These are phyloP conservation scores for Cotesia vestalis DNA, from an alignment of 1,140 invertebrate genomes.

Conservation along the genomic window DNA sequence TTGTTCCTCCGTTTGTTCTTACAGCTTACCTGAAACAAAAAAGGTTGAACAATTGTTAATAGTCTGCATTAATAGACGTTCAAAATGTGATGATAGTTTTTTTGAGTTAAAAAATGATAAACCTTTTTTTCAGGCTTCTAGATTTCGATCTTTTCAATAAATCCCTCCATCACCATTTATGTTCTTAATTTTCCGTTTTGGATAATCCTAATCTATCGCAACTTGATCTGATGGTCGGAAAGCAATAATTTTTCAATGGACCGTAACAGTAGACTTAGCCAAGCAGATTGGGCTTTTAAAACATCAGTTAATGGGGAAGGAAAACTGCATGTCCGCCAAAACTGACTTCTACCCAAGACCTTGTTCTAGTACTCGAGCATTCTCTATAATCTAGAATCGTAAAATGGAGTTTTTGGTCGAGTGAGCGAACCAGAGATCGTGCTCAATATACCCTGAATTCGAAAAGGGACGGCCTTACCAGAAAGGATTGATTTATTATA, in stretches of 20 bases:
- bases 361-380: constrained; percentile 35
- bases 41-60: too few species aligned
- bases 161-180: too few species aligned
- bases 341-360: constrained; percentile 14
- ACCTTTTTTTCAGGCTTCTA: too few species aligned
- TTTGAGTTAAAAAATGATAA: too few species aligned
- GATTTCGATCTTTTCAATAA: too few species aligned
- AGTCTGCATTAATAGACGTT: too few species aligned
- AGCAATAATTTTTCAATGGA: constrained; percentile 10
- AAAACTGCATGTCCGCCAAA: background rate
- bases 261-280: background rate
- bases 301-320: constrained; percentile 2
- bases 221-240: too few species aligned
- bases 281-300: constrained; percentile 16
- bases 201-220: too few species aligned
- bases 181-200: too few species aligned
- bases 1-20: too few species aligned
- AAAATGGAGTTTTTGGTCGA: constrained; percentile 44
- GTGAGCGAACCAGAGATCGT: constrained; percentile 37
- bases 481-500: constrained; percentile 19
- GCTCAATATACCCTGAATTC: constrained; percentile 44
- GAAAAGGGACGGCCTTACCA: constrained; percentile 21
- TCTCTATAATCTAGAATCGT: constrained; percentile 11
- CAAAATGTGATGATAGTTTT: too few species aligned
- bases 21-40: too few species aligned